Conservation (phyloP, 2,113 vertebrate genomes). For the Sylvilagus bachmani region DNA sequence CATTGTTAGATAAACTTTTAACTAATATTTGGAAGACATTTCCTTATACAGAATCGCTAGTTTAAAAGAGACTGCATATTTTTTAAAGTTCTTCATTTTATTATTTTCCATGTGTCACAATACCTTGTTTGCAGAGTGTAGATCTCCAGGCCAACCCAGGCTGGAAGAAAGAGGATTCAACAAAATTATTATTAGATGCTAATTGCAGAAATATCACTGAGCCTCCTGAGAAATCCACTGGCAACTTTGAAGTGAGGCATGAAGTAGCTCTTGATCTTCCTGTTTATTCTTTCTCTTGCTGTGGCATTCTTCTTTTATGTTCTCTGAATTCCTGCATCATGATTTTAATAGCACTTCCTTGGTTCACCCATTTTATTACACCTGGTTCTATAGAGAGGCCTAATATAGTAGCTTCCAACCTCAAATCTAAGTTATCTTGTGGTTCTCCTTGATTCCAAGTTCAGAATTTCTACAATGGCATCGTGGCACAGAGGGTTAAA, state of each 20-base stretch:
- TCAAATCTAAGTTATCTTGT: neutral
- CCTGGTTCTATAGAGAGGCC: neutral
- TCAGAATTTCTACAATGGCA: conserved; percentile 15
- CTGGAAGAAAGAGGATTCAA: neutral
- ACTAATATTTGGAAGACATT: neutral
- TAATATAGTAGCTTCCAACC: neutral
- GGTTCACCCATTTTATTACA: neutral
- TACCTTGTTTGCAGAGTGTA: neutral
- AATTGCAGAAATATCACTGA: neutral
- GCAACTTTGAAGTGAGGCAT: neutral
- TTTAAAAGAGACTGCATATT: neutral
- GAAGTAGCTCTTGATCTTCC: neutral
- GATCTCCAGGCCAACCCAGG: neutral
- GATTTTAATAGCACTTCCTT: neutral
- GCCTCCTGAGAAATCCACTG: neutral
- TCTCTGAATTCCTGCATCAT: neutral
- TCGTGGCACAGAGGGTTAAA: too few relatives aligned
- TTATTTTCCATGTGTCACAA: neutral
- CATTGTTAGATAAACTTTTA: neutral
- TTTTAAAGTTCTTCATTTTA: neutral
- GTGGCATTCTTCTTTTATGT: neutral
- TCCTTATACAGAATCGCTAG: neutral
- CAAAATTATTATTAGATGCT: neutral
- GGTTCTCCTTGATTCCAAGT: neutral
- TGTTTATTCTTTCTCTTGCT: too few relatives aligned